Base-by-base conservation (phyloP, 2,888 invertebrate genomes). In the Villa cingulata region DNA sequence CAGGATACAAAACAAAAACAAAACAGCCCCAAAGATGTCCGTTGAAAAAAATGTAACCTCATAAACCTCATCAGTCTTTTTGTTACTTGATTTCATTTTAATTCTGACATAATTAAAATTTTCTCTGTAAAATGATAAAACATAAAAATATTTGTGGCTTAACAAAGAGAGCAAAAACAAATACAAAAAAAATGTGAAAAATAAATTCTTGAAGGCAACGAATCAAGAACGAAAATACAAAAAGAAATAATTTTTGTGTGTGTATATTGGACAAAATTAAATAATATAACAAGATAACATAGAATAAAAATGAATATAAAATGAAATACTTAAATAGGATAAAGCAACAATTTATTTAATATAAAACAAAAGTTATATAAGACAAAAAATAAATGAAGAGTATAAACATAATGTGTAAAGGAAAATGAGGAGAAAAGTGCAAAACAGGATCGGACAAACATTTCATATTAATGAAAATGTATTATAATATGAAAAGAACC, bases 21-120 rank as follows among this genome's bases (percentile, higher is more conserved):
- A 19, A 40, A 45, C 19, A 34, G 34, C n/a, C 32, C 40, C 10
- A 34, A 23, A 19, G 37, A 41, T 42, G 46, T 41, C 46, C 27
- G 47, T 48, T n/a, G 32, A 47, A 43, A 48, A 48, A 48, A 43
- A 36, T 40, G 48, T 32, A 32, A 48, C 48, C 48, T 48, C 48
- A 48, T 48, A 48, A 48, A 48, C 19, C 14, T 34, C 39, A 48
- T 48, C 17, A 43, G 34, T 43, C 43, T 39, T 39, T 18, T 10
- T 29, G 15, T 38, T 42, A 38, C 39, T 48, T 48, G 48, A 48
- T 48, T 48, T 43, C 38, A 47, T 47, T 47, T 47, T 47, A 47
- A 47, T 47, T 47, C 39, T 42, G 47, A 47, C 47, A 47, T 47
- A 43, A 47, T 47, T 47, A 47, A 47, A 47, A 47, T 47, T 47